Evolutionary conservation across 1,140 invertebrate species (phyloP), one percentile per base, ranked within the genome.

Genomic region (Periplaneta americana): DNA sequence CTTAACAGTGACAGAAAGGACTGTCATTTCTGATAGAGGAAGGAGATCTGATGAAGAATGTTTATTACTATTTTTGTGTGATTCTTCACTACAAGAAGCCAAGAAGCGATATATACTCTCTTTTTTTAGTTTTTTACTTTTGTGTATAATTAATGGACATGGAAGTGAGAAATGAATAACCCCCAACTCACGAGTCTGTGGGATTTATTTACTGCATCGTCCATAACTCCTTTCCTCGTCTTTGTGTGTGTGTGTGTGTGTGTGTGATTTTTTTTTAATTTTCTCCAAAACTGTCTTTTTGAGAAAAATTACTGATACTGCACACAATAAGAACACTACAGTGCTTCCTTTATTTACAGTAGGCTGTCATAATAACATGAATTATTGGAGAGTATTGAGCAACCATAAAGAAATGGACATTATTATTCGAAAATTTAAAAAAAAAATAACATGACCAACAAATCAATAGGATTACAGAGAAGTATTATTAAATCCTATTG

Each of bases 141-240:
- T n/a, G 22, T 28, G 28, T n/a, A 66, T 66, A 66, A n/a, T 48
- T 13, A 48, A 48, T 18, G 3, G 48, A 66, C 48, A 28, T 66
- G 48, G 22, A 66, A 66, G 22, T 66, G n/a, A 66, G 48, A 66
- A 66, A n/a, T 66, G 22, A 66, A 13, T n/a, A 66, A 66, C 22
- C 28, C 1, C 22, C 22, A 66, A 66, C 4, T 0, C 22, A 8
- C 28, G 22, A 3, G 22, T 36, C 18, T 78, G 35, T 78, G 34
- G 76, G 76, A 36, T 22, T n/a, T 28, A 78, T 78, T 31, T 78
- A 78, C 76, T 39, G 76, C 34, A 34, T 78, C 76, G 76, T 78
- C 76, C 76, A 36, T 78, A 28, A 36, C n/a, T 78, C 76, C 76
- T 78, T 78, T 78, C 76, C 76, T 78, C 22, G 34, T 78, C 76